Base-by-base conservation (phyloP, 1,140 invertebrate species). In the Drosophila repletoides region DNA sequence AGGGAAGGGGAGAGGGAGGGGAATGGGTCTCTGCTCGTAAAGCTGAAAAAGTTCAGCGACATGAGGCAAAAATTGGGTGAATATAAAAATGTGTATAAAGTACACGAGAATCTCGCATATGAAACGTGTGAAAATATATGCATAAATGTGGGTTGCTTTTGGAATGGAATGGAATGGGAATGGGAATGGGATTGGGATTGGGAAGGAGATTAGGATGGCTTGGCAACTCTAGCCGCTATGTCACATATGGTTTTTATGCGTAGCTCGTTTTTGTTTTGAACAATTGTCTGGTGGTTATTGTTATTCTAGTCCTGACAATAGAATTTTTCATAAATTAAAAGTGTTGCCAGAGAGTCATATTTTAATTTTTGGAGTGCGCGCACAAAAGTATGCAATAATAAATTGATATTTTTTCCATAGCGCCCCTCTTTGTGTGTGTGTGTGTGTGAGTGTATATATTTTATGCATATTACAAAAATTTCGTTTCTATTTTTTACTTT, bases 261-360 rank as follows among this genome's bases (percentile, higher is more conserved):
- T 59, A 21, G 10, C 24, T 34, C 63, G n/a, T 17, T 59, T 49
- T 66, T 58, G 61, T 58, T 48, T 22, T 9, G 2, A 34, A 38
- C 51, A 55, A 56, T 64, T 65, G 38, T 58, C 38, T 72, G 61
- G 19, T 41, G 52, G 60, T 70, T 72, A 81, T 81, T 81, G 76
- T 81, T 81, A 81, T 72, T 79, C 76, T 72, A 76, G 63, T 48
- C 36, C 56, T 21, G 38, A 81, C 76, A 81, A 80, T 81, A 81
- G 76, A 81, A 81, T 81, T 81, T 80, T 81, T 81, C 79, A 81
- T 81, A 81, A 81, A 81, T 81, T 72, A 72, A 81, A 81, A 81
- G 71, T 75, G 52, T 75, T 75, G 43, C 46, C 31, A 29, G 45
- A 28, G 28, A 48, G 48, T 49, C 38, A 63, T 60, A 58, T 76